Conservation (phyloP, 2,888 invertebrate genomes). For the Caenorhabditis sp. region DNA sequence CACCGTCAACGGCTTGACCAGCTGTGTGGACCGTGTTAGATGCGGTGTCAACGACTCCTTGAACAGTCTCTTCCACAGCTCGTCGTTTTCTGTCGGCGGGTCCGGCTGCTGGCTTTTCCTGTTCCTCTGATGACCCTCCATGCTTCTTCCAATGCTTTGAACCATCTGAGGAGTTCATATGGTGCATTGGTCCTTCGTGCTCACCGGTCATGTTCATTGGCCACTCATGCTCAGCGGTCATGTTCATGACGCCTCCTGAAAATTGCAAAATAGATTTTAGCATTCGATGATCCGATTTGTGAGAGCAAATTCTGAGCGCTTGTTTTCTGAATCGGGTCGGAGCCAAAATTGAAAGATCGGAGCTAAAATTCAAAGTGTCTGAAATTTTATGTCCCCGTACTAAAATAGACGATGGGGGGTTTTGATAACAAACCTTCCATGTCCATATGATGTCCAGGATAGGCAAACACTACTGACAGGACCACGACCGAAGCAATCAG, state of each 20-base stretch:
- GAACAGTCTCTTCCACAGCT: not conserved
- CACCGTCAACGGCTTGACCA: not conserved
- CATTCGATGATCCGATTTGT: not conserved
- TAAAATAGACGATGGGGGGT: too few species aligned
- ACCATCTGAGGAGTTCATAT: too few species aligned
- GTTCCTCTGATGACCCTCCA: not conserved
- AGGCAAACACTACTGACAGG: not conserved
- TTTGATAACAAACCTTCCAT: too few species aligned
- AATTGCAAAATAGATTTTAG: not conserved
- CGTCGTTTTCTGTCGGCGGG: slow-evolving; percentile 4
- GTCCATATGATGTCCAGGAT: not conserved
- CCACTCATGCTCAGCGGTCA: not conserved
- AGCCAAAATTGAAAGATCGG: too few species aligned
- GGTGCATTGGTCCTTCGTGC: not conserved
- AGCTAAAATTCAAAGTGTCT: too few species aligned
- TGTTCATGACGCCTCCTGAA: slow-evolving; percentile 15
- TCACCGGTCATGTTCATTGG: slow-evolving; percentile 12
- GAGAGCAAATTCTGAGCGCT: too few species aligned
- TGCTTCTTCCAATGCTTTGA: not conserved
- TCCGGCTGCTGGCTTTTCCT: not conserved
- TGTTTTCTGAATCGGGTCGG: too few species aligned
- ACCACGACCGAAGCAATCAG: not conserved
- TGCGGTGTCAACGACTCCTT: not conserved
- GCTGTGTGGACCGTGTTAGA: not conserved
- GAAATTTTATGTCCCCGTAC: too few species aligned